Base-by-base conservation (phyloP, 2,113 vertebrate genomes). In the Ctenomys sociabilis region DNA sequence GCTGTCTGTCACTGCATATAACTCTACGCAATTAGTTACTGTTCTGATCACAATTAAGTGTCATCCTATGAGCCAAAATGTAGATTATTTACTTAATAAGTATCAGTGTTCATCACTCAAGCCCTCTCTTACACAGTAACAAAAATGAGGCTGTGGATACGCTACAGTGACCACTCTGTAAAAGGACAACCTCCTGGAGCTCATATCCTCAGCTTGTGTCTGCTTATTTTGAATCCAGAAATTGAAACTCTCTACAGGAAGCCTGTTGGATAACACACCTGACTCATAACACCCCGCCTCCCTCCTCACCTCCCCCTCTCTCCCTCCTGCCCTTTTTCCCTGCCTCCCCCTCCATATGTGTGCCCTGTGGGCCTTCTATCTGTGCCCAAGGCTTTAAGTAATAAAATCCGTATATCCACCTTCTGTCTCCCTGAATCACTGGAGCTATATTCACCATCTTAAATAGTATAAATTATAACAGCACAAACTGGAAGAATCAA, bases 401-500 rank as follows among this genome's bases (percentile, higher is more conserved):
- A 57, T 26, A 35, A 30, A 59, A 19, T 28, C 9, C 57, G 14
- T 72, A 87, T 43, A 68, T 63, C 30, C 14, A 82, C 32, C 32
- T 57, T 70, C 26, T 81, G 4, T 59, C 52, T 61, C 17, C 54
- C 37, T 9, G 7, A 77, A 17, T 78, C 43, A 40, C 3, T 30
- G 16, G 30, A 9, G 11, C 0, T 0, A 13, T 64, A 7, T 2
- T 49, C 43, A 72, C 8, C 22, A 28, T 52, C 35, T 64, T 63
- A 61, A 22, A 59, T 2, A 61, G 16, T 24, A 21, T 64, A 78
- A 49, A 63, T 63, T 32, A 52, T 32, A 77, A 24, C 11, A 64
- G 11, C 49, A 40, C 26, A 81, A 93, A 90, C 40, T 54, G 11
- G 13, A 93, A 94, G 32, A 64, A 85, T 88, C n/a, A 90, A 85